Evolutionary conservation across 2,888 invertebrate genomes (phyloP).

Genomic region (Drosophila sordidula): DNA sequence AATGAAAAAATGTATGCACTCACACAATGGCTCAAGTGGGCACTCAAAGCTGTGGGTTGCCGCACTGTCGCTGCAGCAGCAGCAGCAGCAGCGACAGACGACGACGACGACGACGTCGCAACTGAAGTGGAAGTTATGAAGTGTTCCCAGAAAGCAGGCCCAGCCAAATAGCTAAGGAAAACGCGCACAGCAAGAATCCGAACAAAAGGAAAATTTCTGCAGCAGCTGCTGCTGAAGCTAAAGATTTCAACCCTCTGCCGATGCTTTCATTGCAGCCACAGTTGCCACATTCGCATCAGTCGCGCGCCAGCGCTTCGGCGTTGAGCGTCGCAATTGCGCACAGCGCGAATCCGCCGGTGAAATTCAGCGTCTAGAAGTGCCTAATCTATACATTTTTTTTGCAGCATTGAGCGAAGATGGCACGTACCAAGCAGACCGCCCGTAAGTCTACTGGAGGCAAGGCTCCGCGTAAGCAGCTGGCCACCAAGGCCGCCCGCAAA

Average conservation of each 20-base stretch:
- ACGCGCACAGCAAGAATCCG: slow-evolving; percentile 31
- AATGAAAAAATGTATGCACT: slow-evolving; percentile 35
- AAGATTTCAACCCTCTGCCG: slow-evolving; percentile 56
- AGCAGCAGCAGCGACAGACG: slow-evolving; percentile 15
- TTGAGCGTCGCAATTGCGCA: slow-evolving; percentile 47
- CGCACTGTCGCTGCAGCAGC: slow-evolving; percentile 20
- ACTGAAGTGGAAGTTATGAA: slow-evolving; percentile 53
- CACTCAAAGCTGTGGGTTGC: slow-evolving; percentile 46
- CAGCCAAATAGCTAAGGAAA: slow-evolving; percentile 38
- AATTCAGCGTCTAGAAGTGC: not conserved
- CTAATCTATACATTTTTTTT: not conserved
- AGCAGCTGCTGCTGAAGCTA: slow-evolving; percentile 34
- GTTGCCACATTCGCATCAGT: slow-evolving; percentile 43
- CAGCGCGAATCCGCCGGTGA: not conserved
- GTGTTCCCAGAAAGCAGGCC: slow-evolving; percentile 52
- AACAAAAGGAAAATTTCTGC: slow-evolving; percentile 50
- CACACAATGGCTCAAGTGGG: slow-evolving; percentile 54
- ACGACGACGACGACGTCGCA: slow-evolving; percentile 31
- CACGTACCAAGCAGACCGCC: slow-evolving; percentile 98
- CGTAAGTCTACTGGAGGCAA: slow-evolving; percentile 99
- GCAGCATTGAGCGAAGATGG: slow-evolving; percentile 87
- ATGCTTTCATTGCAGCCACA: slow-evolving; percentile 30
- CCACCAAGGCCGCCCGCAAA: slow-evolving; percentile 97
- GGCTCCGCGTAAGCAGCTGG: slow-evolving; percentile 97
- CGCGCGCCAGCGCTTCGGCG: slow-evolving; percentile 65